Conservation (phyloP, 1,140 invertebrate species). For the Octopus sinensis region DNA sequence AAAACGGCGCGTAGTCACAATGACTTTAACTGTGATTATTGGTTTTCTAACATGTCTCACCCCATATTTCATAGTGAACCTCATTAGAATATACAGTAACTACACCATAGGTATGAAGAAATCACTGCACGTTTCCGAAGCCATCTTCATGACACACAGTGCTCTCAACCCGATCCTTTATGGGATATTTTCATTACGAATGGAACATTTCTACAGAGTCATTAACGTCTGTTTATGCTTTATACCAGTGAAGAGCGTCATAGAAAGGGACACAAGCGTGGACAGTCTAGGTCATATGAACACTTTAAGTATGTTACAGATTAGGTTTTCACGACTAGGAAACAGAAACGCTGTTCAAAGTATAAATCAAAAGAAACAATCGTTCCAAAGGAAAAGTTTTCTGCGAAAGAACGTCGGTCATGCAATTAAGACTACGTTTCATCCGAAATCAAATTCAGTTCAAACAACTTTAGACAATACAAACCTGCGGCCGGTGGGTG, state of each 20-base stretch:
- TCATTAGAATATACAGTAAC: slow-evolving; percentile 57
- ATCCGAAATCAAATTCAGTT: not conserved
- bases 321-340: not conserved
- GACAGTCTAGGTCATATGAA: not conserved
- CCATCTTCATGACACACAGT: slow-evolving; percentile 57
- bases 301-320: not conserved
- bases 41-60: slow-evolving; percentile 58
- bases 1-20: slow-evolving; percentile 51
- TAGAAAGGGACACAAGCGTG: not conserved
- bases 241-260: not conserved
- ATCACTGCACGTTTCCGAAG: slow-evolving; percentile 49
- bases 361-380: not conserved
- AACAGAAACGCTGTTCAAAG: not conserved
- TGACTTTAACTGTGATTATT: slow-evolving; percentile 58
- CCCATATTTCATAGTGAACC: slow-evolving; percentile 55
- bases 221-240: not conserved
- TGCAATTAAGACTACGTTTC: not conserved
- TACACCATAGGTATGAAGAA: slow-evolving; percentile 52
- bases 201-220: slow-evolving; percentile 28
- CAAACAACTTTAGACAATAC: not conserved
- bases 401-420: not conserved
- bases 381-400: not conserved
- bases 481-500: not conserved
- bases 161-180: slow-evolving; percentile 59
- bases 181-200: slow-evolving; percentile 54